Evolutionary conservation across 2,888 invertebrate genomes (phyloP), one percentile per base, ranked within the genome.

Genomic region (Drosophila vallismaia): DNA sequence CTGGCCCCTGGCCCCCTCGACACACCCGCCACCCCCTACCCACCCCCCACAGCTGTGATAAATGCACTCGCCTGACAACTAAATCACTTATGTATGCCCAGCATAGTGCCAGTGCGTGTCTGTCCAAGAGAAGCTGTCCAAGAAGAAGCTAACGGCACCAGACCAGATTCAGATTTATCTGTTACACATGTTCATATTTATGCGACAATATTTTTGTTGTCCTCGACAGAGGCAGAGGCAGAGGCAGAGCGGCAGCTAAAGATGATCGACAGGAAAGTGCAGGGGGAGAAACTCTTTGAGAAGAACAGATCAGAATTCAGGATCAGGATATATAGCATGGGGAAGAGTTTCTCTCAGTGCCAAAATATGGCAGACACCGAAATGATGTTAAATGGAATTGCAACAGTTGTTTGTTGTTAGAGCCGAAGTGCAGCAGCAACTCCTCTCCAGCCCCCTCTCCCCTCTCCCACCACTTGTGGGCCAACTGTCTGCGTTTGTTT

Each of bases 101-200:
- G 19, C 19, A 19, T 19, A 19, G 19, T 19, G 19, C 19, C 19
- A 19, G 19, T 19, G 19, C 19, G 19, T 19, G 19, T 19, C 19
- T 19, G 19, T 19, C 19, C 19, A 19, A 19, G 19, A 19, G 19
- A 19, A 19, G n/a, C n/a, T n/a, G n/a, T n/a, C n/a, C n/a, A n/a
- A n/a, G n/a, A n/a, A n/a, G 19, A 19, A 19, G 19, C 19, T 19
- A 19, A 19, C 19, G 19, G 19, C 19, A 19, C 19, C 19, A 26
- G 26, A 4, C 26, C 54, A 33, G 64, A 70, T 73, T 67, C 74
- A 86, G 84, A 86, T 86, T 86, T 88, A 86, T 86, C 77, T 86
- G 73, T 75, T 86, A 86, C 86, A 86, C 81, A 88, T 86, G 86
- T 86, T 86, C 88, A 86, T 86, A 86, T 88, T 88, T 86, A 86